Evolutionary conservation across 2,797 vertebrate species (phyloP), one percentile per base, ranked within the genome.

Genomic region (Antrozous pallidus): DNA sequence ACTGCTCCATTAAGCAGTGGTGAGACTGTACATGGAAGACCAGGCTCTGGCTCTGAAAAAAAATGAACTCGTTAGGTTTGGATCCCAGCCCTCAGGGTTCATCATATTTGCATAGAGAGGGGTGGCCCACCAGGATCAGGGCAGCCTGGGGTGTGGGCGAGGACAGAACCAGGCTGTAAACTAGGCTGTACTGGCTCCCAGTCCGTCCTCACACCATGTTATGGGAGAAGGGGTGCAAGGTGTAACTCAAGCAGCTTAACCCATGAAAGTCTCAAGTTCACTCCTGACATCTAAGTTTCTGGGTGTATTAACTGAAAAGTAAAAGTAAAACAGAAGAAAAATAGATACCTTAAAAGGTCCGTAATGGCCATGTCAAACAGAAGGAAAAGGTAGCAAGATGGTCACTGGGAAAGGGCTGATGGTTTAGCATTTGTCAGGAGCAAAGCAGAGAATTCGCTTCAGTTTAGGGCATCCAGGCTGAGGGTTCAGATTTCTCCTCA

Each of bases 401-500:
- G 95, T 90, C 93, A 75, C 90, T 24, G 88, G 93, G 83, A 74
- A 95, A 95, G 96, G 88, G 0, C 6, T 96, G 79, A 95, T 95
- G 91, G 90, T 95, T 96, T 90, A 96, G 96, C 63, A 95, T 90
- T 67, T 90, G 96, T 95, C 94, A 97, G 49, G 78, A 92, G 90
- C 61, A 88, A 94, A 96, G 91, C 61, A 81, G 90, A 82, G 83
- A 86, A 88, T 71, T 93, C 28, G 45, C 90, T 95, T 95, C 85
- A n/a, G 49, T 93, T 58, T 94, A 94, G 94, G 90, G 8, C 91
- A 58, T 90, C 82, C 83, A n/a, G 85, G 95, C 79, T 95, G 93
- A 93, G 91, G 88, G 96, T 93, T 94, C 95, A 93, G 73, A 95
- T 96, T 99, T 99, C 98, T 99, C 99, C 99, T 98, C 99, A 98